Evolutionary conservation across 2,113 vertebrate genomes (phyloP), one percentile per base, ranked within the genome.

Genomic region (Calyptomena viridis): DNA sequence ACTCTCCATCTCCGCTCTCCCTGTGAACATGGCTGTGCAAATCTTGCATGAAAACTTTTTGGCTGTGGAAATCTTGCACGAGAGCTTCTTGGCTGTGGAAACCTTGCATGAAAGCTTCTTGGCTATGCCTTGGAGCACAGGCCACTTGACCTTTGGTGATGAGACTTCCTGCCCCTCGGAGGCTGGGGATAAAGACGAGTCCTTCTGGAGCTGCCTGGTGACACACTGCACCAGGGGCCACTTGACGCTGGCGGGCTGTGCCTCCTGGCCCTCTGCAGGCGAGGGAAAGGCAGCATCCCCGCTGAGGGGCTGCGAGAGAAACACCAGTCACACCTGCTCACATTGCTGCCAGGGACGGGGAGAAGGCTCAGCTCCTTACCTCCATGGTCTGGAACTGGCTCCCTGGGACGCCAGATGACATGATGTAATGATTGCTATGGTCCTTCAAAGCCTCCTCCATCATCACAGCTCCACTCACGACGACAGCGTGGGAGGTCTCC

Each of bases 1-100:
- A 97, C 99, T 99, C 95, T 99, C 99, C 99, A 99, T 99, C 95
- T 99, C 99, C 0, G 99, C 99, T 74, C 99, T 98, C 67, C 99
- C 99, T 3, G 98, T 98, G 85, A 99, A 99, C 84, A 99, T 97
- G 94, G 99, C 99, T 35, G 98, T 98, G 97, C 99, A 99, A 96
- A 99, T 98, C 93, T 99, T 98, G 91, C 99, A 99, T 94, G 99
- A 99, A 97, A 99, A 99, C 93, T 98, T 99, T 97, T 99, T 99
- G 49, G 98, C 96, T 40, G 95, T 80, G 77, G 97, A 96, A 87
- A 96, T 96, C 87, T 96, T 97, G 92, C 93, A 95, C 1, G 94
- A 96, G 46, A 89, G 75, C 69, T 95, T 97, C 95, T 96, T 97
- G 37, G 64, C 49, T 31, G 95, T 22, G 9, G 96, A 75, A 89